Conservation (phyloP, 2,113 vertebrate species). For the Emberiza fucata region DNA sequence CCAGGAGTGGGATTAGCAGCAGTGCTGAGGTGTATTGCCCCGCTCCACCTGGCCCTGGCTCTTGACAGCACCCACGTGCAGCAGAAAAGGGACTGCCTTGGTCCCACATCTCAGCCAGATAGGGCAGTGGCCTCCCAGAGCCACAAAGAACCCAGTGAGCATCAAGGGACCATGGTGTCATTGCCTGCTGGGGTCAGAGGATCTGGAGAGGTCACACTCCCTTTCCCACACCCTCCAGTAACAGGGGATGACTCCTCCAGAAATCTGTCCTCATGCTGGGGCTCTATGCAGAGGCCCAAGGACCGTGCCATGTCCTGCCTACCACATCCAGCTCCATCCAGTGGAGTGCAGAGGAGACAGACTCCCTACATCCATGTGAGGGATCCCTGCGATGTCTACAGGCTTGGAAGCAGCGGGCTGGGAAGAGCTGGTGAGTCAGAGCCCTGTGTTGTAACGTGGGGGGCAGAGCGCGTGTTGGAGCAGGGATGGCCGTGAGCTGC, state of each 20-base stretch:
- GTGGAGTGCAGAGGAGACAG: background rate
- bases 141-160: background rate
- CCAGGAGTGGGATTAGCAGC: background rate
- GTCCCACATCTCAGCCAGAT: background rate
- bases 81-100: background rate
- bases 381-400: background rate
- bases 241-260: background rate
- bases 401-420: background rate
- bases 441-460: background rate
- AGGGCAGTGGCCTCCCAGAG: background rate
- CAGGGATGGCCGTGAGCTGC: constrained; percentile 35
- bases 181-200: background rate
- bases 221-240: background rate
- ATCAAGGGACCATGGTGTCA: background rate
- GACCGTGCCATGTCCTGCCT: background rate
- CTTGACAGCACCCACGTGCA: background rate
- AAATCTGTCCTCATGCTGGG: background rate
- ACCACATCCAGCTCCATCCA: background rate
- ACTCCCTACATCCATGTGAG: background rate
- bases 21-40: background rate
- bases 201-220: background rate
- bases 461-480: background rate
- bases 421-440: constrained; percentile 35
- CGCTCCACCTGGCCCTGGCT: background rate
- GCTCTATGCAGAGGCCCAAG: background rate